Percentiles rank a stretch among this genome's conserved stretches.
Conservation (phyloP, 2,888 invertebrate genomes). For the Reticulitermes lucifugus region DNA sequence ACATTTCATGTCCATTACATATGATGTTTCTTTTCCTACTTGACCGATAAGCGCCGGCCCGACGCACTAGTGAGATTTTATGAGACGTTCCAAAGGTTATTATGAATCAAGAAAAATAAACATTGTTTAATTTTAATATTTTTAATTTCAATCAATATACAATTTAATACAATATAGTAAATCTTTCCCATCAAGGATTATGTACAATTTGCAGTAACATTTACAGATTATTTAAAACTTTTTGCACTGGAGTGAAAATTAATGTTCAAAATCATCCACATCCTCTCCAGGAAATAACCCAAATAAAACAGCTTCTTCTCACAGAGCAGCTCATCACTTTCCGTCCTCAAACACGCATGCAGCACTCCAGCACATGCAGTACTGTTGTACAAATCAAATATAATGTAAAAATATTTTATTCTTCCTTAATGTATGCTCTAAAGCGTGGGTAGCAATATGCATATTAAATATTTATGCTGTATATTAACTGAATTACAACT, state of each 20-base stretch:
- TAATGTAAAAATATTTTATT: background rate
- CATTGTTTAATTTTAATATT: conserved; percentile 7
- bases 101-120: background rate
- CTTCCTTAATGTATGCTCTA: background rate
- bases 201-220: background rate
- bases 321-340: background rate
- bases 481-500: too few relatives aligned
- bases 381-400: background rate
- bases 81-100: too few relatives aligned
- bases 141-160: conserved; percentile 32
- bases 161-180: conserved; percentile 45
- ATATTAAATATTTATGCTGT: background rate
- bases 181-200: conserved; percentile 13
- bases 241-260: background rate
- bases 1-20: too few relatives aligned
- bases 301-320: background rate
- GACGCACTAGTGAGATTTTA: too few relatives aligned
- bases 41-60: too few relatives aligned
- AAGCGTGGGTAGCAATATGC: background rate
- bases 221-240: background rate
- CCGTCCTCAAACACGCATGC: background rate
- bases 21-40: too few relatives aligned
- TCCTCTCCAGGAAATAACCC: background rate
- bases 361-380: background rate
- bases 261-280: background rate